phyloP scores from a whole-genome alignment of 2,888 invertebrate genomes.

The Gnatocerus cornutus region DNA sequence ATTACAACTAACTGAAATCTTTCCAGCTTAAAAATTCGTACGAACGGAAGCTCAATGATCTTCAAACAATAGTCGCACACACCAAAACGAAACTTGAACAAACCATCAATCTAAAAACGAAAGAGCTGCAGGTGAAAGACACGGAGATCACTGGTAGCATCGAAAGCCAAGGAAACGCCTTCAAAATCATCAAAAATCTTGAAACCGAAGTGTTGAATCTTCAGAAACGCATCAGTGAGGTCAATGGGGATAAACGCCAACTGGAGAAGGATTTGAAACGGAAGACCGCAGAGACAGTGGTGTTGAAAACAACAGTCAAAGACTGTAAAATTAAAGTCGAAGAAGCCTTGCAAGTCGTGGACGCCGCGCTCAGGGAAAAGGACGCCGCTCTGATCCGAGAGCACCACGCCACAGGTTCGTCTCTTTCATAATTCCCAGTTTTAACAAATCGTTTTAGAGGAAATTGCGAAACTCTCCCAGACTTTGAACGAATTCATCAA shows the following conservation, averaged over 20 bases:
- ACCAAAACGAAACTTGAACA: conserved; percentile 53
- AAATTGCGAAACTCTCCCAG: conserved; percentile 73
- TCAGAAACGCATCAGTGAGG: conserved; percentile 68
- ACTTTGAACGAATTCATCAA: conserved; percentile 73
- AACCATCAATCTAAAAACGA: conserved; percentile 46
- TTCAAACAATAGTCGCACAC: conserved; percentile 68
- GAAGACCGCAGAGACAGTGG: conserved; percentile 68
- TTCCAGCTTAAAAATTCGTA: conserved; percentile 71
- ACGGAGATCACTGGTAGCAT: conserved; percentile 55
- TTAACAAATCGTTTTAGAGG: conserved; percentile 68
- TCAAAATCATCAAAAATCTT: conserved; percentile 68
- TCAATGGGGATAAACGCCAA: conserved; percentile 61
- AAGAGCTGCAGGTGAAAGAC: conserved; percentile 74
- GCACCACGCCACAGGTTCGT: conserved; percentile 66
- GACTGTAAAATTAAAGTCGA: conserved; percentile 74
- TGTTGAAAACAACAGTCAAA: conserved; percentile 70
- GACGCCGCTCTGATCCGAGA: conserved; percentile 73
- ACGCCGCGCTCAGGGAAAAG: conserved; percentile 75
- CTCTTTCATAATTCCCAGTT: not conserved
- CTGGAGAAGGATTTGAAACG: conserved; percentile 70
- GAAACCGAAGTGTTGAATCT: conserved; percentile 72
- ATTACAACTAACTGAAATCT: no score
- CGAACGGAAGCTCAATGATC: conserved; percentile 73
- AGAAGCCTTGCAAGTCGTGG: conserved; percentile 75
- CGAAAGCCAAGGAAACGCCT: conserved; percentile 72